Conservation (phyloP, 2,113 vertebrate species). For the Neomonachus schauinslandi region DNA sequence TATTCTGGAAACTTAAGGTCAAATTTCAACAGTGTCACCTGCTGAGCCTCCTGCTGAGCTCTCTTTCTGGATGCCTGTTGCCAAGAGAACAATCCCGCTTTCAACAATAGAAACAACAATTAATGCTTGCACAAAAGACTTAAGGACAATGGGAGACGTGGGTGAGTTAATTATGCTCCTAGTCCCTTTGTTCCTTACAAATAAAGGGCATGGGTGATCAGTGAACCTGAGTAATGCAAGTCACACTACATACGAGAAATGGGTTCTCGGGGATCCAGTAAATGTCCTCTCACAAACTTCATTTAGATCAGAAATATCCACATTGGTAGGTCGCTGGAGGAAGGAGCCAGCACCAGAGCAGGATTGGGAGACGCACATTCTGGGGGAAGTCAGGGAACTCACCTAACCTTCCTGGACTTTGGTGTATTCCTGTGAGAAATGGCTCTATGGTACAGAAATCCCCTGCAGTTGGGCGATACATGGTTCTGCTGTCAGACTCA, state of each 20-base stretch:
- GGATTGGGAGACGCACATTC: background rate
- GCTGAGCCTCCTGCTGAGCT: background rate
- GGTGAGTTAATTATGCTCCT: slow-evolving; percentile 56
- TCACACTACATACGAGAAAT: background rate
- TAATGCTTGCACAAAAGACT: slow-evolving; percentile 44
- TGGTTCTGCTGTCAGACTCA: background rate
- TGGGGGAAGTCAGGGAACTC: background rate
- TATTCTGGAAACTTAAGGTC: slow-evolving; percentile 45
- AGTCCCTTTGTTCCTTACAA: slow-evolving; percentile 57
- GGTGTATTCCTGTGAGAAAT: background rate
- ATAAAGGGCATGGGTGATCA: slow-evolving; percentile 29
- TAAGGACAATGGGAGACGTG: slow-evolving; percentile 59
- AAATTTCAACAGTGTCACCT: slow-evolving; percentile 35
- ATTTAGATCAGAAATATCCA: slow-evolving; percentile 23
- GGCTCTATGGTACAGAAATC: background rate
- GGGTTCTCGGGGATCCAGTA: background rate
- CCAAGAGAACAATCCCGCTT: slow-evolving; percentile 67
- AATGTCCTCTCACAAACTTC: slow-evolving; percentile 20
- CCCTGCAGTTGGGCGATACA: background rate
- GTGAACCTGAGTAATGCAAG: slow-evolving; percentile 13
- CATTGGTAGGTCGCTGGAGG: background rate
- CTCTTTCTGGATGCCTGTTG: background rate
- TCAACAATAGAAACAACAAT: slow-evolving; percentile 54
- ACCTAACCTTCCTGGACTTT: background rate
- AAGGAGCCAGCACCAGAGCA: background rate